Base-by-base conservation (phyloP, 2,888 invertebrate genomes). In the Prionchulus punctatus region DNA sequence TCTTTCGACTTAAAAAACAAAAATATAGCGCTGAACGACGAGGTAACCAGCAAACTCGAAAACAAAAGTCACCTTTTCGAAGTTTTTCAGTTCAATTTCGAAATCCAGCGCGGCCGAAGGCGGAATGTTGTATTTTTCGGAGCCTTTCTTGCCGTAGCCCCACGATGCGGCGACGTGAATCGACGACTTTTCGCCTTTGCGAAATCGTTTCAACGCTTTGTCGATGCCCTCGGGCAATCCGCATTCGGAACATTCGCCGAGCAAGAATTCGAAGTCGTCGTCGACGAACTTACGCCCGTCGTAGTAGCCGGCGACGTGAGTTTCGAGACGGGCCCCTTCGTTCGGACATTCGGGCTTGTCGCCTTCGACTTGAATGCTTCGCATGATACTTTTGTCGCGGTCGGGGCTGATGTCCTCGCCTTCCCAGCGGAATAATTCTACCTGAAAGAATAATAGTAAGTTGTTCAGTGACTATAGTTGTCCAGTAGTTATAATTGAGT, bases 141-240 rank as follows among this genome's bases (percentile, higher is more conserved):
- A 82, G 0, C 88, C 89, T 54, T 72, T 70, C 0, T 74, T 68
- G 55, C 86, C 86, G 76, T 84, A 91, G 0, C 84, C 90, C 73
- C 85, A 84, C 70, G 83, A 80, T 0, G 88, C 78, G 64, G 82
- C 51, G 43, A 60, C 59, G 30, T 57, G 59, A 23, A 73, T 53
- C 21, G 59, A 57, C 0, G 88, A 84, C 58, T 79, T 82, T 73
- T 94, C 92, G 1, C 81, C 82, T 63, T 80, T 80, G 63, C 79
- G 80, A 74, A 96, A 88, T 69, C 82, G 84, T 62, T 82, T 80
- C 1, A 92, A 68, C 0, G 86, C 87, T 60, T 78, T 77, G 71
- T 91, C 90, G 15, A 92, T 72, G 12, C 92, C 94, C 54, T 82
- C 80, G 36, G 86, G 79, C 30, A 96, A 73, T 59, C 82, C 81